phyloP scores from a whole-genome alignment of 2,888 invertebrate genomes.

The Salticus scenicus region DNA sequence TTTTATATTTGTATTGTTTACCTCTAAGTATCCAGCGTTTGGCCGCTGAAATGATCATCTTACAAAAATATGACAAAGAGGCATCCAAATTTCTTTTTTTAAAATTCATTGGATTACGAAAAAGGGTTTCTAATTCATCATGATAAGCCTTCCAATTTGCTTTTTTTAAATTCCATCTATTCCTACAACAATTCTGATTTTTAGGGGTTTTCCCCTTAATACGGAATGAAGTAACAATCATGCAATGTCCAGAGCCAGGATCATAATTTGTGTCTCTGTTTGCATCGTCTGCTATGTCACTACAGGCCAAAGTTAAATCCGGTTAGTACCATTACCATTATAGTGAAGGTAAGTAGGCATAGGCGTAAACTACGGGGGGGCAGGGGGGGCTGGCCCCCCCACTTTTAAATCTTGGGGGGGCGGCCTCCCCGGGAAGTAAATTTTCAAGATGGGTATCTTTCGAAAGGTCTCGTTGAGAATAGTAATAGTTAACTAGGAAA shows the following conservation, averaged over 20 bases:
- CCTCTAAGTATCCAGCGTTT: neutral
- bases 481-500: too few species aligned
- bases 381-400: too few species aligned
- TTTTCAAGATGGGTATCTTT: too few species aligned
- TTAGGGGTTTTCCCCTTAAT: neutral
- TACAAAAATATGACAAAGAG: neutral
- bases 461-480: too few species aligned
- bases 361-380: too few species aligned
- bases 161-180: neutral
- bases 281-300: neutral
- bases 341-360: neutral
- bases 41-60: neutral
- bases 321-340: constrained; percentile 8
- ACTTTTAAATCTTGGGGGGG: too few species aligned
- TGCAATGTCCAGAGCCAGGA: constrained; percentile 14
- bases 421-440: too few species aligned
- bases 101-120: neutral
- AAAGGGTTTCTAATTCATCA: neutral
- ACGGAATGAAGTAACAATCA: neutral
- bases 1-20: too few species aligned
- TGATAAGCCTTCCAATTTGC: too few species aligned
- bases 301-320: neutral
- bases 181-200: neutral
- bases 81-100: neutral
- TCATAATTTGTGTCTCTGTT: constrained; percentile 5